Percentiles rank a stretch among this genome's conserved stretches.
phyloP scores from a whole-genome alignment of 2,113 vertebrate genomes.

The Charadrius vociferus region DNA sequence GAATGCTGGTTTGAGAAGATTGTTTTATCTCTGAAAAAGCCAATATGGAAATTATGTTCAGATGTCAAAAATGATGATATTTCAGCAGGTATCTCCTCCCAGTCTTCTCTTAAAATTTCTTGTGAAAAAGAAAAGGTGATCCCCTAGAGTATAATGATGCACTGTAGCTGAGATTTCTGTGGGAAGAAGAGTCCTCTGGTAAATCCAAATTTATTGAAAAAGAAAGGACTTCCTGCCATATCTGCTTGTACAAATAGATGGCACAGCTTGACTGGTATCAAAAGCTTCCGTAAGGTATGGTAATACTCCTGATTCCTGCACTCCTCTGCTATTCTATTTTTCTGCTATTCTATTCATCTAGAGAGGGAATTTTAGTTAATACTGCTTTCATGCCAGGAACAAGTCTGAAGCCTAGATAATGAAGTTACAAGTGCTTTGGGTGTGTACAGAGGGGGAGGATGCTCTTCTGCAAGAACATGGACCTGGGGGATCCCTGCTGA shows the following conservation, averaged over 20 bases:
- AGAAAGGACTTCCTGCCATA: not conserved
- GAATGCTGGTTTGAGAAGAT: not conserved
- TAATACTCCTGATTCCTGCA: not conserved
- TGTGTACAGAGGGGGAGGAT: not conserved
- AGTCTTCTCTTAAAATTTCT: not conserved
- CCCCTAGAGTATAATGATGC: not conserved
- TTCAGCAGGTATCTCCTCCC: not conserved
- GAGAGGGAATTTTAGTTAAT: not conserved
- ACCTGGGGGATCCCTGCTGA: not conserved
- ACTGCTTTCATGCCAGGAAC: not conserved
- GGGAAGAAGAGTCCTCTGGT: not conserved
- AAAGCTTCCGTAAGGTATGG: not conserved
- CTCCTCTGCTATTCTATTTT: not conserved
- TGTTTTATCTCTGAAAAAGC: not conserved
- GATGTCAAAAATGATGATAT: not conserved
- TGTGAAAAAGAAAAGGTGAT: not conserved
- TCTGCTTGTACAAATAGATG: not conserved
- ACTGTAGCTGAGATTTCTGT: not conserved
- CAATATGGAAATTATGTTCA: not conserved
- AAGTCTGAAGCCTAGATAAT: not conserved
- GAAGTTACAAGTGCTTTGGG: not conserved
- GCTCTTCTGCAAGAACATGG: not conserved
- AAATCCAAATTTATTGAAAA: not conserved
- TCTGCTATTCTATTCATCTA: not conserved
- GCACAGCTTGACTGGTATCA: not conserved